Evolutionary conservation across 2,888 invertebrate genomes (phyloP).

Genomic region (Andrena camellia): DNA sequence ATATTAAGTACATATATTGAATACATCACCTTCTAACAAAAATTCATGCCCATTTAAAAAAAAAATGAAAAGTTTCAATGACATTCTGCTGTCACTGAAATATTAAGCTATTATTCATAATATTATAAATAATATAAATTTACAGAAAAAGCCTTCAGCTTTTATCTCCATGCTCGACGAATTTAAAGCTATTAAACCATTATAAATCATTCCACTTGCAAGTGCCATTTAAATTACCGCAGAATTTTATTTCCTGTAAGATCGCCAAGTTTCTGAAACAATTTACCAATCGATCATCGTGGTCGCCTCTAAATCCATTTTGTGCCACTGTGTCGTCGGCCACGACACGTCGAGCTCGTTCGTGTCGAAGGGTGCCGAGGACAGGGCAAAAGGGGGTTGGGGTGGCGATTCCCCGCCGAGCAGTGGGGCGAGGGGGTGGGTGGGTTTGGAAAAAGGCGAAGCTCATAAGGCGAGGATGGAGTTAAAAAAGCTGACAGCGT

Average conservation of each 20-base stretch:
- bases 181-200: not conserved
- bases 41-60: too few species aligned
- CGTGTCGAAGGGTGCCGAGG: constrained; percentile 50
- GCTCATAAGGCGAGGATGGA: constrained; percentile 56
- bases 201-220: not conserved
- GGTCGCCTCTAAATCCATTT: constrained; percentile 31
- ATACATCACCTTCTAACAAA: too few species aligned
- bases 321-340: constrained; percentile 38
- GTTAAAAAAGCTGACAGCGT: constrained; percentile 77
- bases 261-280: not conserved
- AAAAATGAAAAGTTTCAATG: too few species aligned
- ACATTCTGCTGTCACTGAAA: too few species aligned
- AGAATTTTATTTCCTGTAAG: not conserved
- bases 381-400: constrained; percentile 23
- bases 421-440: not conserved
- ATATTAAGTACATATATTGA: too few species aligned
- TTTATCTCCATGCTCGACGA: not conserved
- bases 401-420: constrained; percentile 15
- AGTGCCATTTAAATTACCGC: not conserved
- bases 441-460: constrained; percentile 39
- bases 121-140: too few species aligned
- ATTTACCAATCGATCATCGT: constrained; percentile 8
- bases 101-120: too few species aligned
- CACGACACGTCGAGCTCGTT: constrained; percentile 14
- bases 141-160: not conserved